These are phyloP conservation scores for Hylyphantes graminicola DNA, from an alignment of 1,140 invertebrate species.

Conservation along the genomic window DNA sequence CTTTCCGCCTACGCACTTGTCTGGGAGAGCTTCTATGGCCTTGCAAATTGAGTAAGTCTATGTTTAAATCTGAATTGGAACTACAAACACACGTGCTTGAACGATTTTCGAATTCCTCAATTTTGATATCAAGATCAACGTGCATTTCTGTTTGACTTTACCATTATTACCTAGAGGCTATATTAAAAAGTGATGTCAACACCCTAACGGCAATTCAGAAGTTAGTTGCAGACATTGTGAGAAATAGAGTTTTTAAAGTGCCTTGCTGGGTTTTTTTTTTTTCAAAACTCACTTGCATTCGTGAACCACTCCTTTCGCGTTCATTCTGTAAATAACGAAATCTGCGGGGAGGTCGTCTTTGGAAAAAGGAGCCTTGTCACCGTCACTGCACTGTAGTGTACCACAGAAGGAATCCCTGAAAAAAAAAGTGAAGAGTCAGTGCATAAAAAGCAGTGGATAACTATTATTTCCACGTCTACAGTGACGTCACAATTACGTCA, in stretches of 20 bases:
- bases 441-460: too few relatives aligned
- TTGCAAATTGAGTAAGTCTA: too few relatives aligned
- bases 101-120: not conserved
- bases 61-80: too few relatives aligned
- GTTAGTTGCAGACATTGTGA: not conserved
- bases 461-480: too few relatives aligned
- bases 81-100: not conserved
- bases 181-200: too few relatives aligned
- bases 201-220: not conserved
- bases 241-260: not conserved
- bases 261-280: too few relatives aligned
- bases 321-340: constrained; percentile 44
- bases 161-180: too few relatives aligned
- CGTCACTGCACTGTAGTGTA: constrained; percentile 24
- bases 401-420: constrained; percentile 40
- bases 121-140: not conserved
- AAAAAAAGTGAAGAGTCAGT: not conserved
- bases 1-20: too few relatives aligned
- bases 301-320: constrained; percentile 16
- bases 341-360: not conserved
- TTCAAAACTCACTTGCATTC: constrained; percentile 58
- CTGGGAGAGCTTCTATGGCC: too few relatives aligned
- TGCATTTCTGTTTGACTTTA: too few relatives aligned
- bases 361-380: constrained; percentile 15
- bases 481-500: too few relatives aligned